Conservation (phyloP, 2,888 invertebrate species). For the Tipula lateralis region DNA sequence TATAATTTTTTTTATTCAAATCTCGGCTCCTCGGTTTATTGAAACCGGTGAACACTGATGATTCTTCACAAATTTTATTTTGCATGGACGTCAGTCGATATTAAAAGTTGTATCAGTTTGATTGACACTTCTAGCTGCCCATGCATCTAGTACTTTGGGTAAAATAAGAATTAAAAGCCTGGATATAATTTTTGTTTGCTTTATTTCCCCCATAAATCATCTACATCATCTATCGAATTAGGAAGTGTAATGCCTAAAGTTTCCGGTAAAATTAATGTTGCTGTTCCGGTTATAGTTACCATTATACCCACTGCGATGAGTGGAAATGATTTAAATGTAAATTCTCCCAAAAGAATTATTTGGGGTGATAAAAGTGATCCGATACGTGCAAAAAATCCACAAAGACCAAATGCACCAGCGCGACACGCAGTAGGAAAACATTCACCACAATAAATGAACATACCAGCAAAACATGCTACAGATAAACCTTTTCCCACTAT, state of each 20-base stretch:
- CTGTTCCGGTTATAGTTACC: slow-evolving; percentile 35
- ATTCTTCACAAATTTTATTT: no score
- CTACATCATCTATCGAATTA: slow-evolving; percentile 37
- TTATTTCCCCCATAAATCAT: slow-evolving; percentile 12
- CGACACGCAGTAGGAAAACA: slow-evolving; percentile 47
- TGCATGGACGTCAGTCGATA: no score
- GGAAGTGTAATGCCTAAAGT: slow-evolving; percentile 36
- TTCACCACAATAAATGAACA: slow-evolving; percentile 46
- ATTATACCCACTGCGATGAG: slow-evolving; percentile 35
- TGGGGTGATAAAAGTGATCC: slow-evolving; percentile 51
- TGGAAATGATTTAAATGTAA: slow-evolving; percentile 34
- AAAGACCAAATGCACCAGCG: slow-evolving; percentile 48
- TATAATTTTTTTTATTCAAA: no score
- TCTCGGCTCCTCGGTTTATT: no score
- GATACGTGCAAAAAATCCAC: slow-evolving; percentile 50
- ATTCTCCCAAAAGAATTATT: slow-evolving; percentile 38
- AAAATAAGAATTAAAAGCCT: no score
- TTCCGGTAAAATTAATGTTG: slow-evolving; percentile 37
- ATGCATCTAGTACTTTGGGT: no score
- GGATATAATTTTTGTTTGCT: no score
- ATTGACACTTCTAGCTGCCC: no score
- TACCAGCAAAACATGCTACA: slow-evolving; percentile 50
- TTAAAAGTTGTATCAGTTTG: no score
- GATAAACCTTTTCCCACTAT: slow-evolving; percentile 49
- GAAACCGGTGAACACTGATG: no score